These are phyloP conservation scores for Hofmannophila pseudospretella DNA, from an alignment of 2,888 invertebrate genomes.

Conservation along the genomic window DNA sequence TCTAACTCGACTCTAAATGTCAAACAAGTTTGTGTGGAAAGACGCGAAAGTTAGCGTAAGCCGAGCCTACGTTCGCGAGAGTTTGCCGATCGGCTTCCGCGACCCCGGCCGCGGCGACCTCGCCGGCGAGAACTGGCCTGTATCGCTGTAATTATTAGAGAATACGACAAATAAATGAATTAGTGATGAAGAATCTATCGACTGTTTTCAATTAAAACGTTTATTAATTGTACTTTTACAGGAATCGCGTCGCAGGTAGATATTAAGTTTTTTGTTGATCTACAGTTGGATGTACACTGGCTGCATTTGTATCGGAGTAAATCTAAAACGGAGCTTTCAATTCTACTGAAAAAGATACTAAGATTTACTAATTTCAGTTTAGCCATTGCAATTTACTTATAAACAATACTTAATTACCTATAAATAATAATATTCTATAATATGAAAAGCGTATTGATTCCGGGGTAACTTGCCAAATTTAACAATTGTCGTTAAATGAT, in stretches of 20 bases:
- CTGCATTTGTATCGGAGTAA: no score
- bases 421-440: no score
- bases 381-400: no score
- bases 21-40: constrained; percentile 26
- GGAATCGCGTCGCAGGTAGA: constrained; percentile 14
- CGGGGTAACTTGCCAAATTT: no score
- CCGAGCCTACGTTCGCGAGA: constrained; percentile 14
- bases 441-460: no score
- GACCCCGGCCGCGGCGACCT: no score
- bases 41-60: constrained; percentile 19
- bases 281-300: background rate
- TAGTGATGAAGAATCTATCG: constrained; percentile 50
- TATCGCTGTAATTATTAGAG: constrained; percentile 43
- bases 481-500: no score
- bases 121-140: constrained; percentile 1
- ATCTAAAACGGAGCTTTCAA: no score
- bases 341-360: no score
- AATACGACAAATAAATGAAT: constrained; percentile 61
- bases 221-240: constrained; percentile 12
- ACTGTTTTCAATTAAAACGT: constrained; percentile 52
- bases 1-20: constrained; percentile 21
- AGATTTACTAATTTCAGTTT: no score
- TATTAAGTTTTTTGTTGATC: constrained; percentile 20
- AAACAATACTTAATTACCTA: no score
- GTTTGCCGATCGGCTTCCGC: constrained; percentile 4